Evolutionary conservation across 2,888 invertebrate genomes (phyloP), one percentile per base, ranked within the genome.

Genomic region (Ormyrus rosae): DNA sequence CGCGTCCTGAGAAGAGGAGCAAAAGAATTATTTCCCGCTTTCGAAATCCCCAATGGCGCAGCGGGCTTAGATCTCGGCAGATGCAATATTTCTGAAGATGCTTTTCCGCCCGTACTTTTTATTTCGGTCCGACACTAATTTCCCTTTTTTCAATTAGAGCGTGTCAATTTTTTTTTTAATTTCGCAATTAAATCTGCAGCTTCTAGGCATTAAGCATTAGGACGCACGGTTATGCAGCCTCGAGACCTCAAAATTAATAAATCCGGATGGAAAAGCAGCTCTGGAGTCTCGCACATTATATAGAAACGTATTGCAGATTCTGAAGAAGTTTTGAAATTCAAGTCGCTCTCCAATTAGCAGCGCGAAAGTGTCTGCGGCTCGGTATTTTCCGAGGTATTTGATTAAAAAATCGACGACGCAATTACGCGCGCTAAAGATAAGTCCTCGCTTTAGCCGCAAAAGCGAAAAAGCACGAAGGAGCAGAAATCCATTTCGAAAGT

Each of bases 1-100:
- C 34, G 13, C 50, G 11, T 45, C 45, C n/a, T 45, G 56, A 58
- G 13, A 19, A 19, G 19, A 58, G 13, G 10, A 5, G 45, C 45
- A 19, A 61, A 75, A 76, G 76, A 76, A 76, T 69, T 76, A 69
- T 69, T 76, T 76, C 45, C 68, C 50, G 45, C 51, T 68, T 61
- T 68, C 61, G 61, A 51, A 76, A 76, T 69, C n/a, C 68, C 75
- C 75, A 76, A 13, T 19, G 74, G 55, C 51, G 11, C 56, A 7
- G 45, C 11, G 55, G 53, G 55, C 64, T 53, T 13, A 50, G 50
- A 58, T 60, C 67, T 64, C 55, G 34, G 53, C 73, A 9, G 34
- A 51, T 67, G 74, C 65, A 58, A 67, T 74, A 64, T 73, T 60
- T 9, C 73, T 64, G 61, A 70, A 50, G 70, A 13, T 48, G 5